Percentiles rank a stretch among this genome's conserved stretches.
Conservation (phyloP, 2,888 invertebrate genomes). For the Halictus ligatus region DNA sequence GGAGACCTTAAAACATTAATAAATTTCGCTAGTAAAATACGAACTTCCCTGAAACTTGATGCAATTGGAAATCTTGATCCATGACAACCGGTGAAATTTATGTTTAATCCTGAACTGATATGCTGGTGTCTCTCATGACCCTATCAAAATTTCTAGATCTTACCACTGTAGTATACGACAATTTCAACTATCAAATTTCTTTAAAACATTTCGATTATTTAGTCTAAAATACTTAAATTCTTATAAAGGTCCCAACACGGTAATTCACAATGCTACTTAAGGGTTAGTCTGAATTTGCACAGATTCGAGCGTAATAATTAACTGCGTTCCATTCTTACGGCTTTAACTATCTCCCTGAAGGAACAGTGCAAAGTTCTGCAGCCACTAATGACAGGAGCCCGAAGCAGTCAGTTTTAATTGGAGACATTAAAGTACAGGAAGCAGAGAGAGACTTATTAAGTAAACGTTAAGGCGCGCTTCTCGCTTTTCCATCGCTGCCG, state of each 20-base stretch:
- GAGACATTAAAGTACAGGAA: neutral
- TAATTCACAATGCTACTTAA: too few relatives aligned
- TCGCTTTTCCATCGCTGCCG: neutral
- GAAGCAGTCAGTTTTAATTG: neutral
- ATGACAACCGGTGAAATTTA: too few relatives aligned
- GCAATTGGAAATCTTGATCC: too few relatives aligned
- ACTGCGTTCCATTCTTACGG: neutral
- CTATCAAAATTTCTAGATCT: too few relatives aligned
- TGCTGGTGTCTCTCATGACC: too few relatives aligned
- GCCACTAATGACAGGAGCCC: neutral
- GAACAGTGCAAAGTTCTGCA: neutral
- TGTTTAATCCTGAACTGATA: too few relatives aligned
- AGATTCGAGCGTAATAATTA: neutral
- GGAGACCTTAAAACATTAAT: neutral
- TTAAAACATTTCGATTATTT: too few relatives aligned
- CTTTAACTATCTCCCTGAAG: neutral
- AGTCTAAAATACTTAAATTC: too few relatives aligned
- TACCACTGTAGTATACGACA: too few relatives aligned
- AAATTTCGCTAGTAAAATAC: neutral
- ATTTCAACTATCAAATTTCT: too few relatives aligned
- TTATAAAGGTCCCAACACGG: too few relatives aligned
- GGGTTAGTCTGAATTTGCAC: too few relatives aligned
- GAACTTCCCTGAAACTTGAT: neutral
- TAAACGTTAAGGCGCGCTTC: neutral
- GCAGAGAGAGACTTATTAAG: neutral